Percentiles rank a stretch among this genome's conserved stretches.
Conservation (phyloP, 2,797 vertebrate genomes). For the Acomys russatus region DNA sequence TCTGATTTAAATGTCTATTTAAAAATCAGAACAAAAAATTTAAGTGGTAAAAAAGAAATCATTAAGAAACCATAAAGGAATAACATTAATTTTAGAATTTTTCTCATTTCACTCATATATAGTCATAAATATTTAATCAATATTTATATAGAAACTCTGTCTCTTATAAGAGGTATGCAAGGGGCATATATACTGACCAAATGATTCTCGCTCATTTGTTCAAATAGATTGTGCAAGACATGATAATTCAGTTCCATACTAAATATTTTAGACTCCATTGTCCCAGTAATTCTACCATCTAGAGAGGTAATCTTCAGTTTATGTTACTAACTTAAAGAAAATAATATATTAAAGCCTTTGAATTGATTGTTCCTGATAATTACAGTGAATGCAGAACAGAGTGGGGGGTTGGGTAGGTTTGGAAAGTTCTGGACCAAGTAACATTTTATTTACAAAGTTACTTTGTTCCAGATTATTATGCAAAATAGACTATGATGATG, state of each 20-base stretch:
- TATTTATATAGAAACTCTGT: neutral
- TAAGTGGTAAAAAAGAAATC: neutral
- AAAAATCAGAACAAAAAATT: neutral
- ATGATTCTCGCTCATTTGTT: neutral
- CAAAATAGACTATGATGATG: neutral
- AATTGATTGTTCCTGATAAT: neutral
- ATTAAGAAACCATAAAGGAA: neutral
- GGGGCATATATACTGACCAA: neutral
- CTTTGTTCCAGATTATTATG: neutral
- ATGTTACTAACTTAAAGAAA: neutral
- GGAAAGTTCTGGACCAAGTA: neutral
- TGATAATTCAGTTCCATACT: neutral
- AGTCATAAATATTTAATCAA: neutral
- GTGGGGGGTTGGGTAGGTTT: rapidly evolving
- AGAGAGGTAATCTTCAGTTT: neutral
- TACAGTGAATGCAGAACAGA: neutral
- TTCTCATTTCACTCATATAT: neutral
- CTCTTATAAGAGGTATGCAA: neutral
- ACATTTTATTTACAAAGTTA: neutral
- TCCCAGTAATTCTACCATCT: neutral
- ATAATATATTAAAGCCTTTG: neutral
- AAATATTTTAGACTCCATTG: neutral
- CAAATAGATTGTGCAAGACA: neutral
- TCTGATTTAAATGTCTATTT: neutral
- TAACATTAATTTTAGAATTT: neutral